These are phyloP conservation scores for Nebria brevicollis DNA, from an alignment of 2,888 invertebrate genomes.

Conservation along the genomic window DNA sequence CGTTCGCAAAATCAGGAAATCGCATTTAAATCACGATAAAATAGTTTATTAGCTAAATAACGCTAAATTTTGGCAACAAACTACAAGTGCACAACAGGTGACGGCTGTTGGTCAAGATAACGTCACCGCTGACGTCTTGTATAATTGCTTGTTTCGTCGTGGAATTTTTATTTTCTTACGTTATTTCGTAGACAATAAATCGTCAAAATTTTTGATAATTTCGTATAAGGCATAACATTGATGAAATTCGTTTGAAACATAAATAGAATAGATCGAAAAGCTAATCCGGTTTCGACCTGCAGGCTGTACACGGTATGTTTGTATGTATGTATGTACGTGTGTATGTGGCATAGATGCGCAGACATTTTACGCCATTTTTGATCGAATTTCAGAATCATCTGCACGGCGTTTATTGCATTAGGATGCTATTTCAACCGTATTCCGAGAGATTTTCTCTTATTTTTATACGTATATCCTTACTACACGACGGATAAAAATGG, in stretches of 20 bases:
- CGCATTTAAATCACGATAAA: too few species aligned
- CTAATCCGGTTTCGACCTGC: not conserved
- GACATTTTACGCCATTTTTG: not conserved
- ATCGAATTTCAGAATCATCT: not conserved
- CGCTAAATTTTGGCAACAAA: too few species aligned
- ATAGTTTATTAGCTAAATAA: too few species aligned
- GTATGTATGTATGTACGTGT: not conserved
- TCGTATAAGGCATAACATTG: too few species aligned
- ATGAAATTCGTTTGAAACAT: not conserved
- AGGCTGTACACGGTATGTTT: not conserved
- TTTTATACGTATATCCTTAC: not conserved
- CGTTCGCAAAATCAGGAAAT: too few species aligned
- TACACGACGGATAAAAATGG: not conserved
- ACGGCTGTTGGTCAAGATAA: too few species aligned
- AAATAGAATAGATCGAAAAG: not conserved
- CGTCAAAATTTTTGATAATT: too few species aligned
- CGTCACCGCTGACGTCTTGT: too few species aligned
- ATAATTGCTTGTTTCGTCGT: too few species aligned
- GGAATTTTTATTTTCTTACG: too few species aligned
- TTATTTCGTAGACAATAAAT: too few species aligned
- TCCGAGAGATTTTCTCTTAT: not conserved
- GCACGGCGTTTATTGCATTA: not conserved
- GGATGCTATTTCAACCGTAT: conserved; percentile 1
- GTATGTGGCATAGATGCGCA: not conserved
- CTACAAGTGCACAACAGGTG: too few species aligned